Percentiles rank a stretch among this genome's conserved stretches.
Evolutionary conservation across 2,888 invertebrate species (phyloP).

Genomic region (Tinea pellionella): DNA sequence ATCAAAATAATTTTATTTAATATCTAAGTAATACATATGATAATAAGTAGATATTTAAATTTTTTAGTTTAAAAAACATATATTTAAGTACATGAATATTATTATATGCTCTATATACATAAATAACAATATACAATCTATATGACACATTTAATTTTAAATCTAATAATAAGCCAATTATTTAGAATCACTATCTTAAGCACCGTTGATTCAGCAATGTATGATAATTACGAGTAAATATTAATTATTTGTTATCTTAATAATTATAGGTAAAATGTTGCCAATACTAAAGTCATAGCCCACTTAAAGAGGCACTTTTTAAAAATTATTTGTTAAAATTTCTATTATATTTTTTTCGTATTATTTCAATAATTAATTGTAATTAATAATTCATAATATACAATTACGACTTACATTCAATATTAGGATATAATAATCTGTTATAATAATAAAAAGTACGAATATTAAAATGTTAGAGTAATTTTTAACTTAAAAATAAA

Average conservation of each 20-base stretch:
- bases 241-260: too few species aligned
- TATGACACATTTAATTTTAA: not conserved
- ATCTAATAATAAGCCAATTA: too few species aligned
- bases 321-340: too few species aligned
- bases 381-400: not conserved
- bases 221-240: too few species aligned
- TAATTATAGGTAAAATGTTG: too few species aligned
- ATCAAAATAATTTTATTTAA: not conserved
- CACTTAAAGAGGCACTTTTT: too few species aligned
- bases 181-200: not conserved
- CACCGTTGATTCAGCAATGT: slow-evolving; percentile 1
- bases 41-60: too few species aligned
- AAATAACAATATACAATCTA: not conserved
- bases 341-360: too few species aligned
- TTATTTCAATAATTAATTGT: too few species aligned
- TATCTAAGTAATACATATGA: too few species aligned
- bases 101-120: not conserved
- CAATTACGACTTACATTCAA: not conserved
- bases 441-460: not conserved
- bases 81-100: not conserved
- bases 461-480: not conserved
- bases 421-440: too few species aligned
- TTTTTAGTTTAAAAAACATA: not conserved
- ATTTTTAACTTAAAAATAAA: not conserved
- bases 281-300: too few species aligned